Evolutionary conservation across 2,113 vertebrate species (phyloP).

Genomic region (Nycticryphes semicollaris): DNA sequence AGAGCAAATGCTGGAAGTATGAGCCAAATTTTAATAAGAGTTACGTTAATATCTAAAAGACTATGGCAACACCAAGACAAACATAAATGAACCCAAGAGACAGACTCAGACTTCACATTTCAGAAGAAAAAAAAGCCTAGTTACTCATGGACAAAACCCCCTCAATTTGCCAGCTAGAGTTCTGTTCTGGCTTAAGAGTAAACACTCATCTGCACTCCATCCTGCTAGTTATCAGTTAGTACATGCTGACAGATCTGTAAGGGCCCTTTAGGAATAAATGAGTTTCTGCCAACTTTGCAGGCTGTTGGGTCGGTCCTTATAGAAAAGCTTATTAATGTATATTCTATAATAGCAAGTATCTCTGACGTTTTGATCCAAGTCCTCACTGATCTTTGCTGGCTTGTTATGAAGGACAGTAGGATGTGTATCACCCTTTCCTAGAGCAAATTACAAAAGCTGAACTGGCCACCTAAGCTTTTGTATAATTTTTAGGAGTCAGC

Average conservation of each 20-base stretch:
- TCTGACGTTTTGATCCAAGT: background rate
- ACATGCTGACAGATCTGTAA: background rate
- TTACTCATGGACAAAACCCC: background rate
- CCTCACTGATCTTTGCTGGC: background rate
- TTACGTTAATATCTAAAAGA: background rate
- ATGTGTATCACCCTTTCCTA: background rate
- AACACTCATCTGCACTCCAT: background rate
- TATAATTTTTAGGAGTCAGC: background rate
- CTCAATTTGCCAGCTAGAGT: background rate
- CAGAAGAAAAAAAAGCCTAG: background rate
- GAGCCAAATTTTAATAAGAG: background rate
- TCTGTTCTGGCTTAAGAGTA: background rate
- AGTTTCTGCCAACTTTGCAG: slow-evolving; percentile 3
- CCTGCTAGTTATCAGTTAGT: background rate
- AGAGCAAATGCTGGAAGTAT: background rate
- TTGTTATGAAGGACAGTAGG: background rate
- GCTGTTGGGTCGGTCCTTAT: background rate
- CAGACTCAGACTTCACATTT: background rate
- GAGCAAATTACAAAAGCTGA: background rate
- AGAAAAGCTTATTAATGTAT: background rate
- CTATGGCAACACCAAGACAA: background rate
- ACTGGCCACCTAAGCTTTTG: background rate
- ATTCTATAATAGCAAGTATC: rapidly evolving
- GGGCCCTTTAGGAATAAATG: background rate
- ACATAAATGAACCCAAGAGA: background rate